These are phyloP conservation scores for Pyralis farinalis DNA, from an alignment of 2,888 invertebrate species.

Conservation along the genomic window DNA sequence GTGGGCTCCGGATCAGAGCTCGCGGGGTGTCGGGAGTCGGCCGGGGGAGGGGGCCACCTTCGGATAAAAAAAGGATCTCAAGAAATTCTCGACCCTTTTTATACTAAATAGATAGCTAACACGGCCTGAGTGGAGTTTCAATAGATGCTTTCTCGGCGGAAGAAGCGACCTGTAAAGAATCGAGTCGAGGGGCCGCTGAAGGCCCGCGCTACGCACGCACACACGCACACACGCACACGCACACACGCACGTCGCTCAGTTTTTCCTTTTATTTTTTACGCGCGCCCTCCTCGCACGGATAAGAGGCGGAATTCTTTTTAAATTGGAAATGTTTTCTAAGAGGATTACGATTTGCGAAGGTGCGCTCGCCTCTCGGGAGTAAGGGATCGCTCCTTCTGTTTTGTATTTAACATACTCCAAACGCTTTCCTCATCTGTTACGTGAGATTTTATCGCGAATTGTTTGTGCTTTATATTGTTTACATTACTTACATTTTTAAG, in stretches of 20 bases:
- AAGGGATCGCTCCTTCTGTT: conserved; percentile 55
- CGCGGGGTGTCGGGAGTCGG: conserved; percentile 22
- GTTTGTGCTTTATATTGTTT: background rate
- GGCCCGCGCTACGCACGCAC: conserved; percentile 50
- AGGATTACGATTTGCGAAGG: conserved; percentile 80
- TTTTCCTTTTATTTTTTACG: conserved; percentile 79
- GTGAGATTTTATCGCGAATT: conserved; percentile 25
- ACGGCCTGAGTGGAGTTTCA: conserved; percentile 81
- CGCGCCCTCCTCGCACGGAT: conserved; percentile 74
- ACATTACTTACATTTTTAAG: background rate
- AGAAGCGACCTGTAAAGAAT: conserved; percentile 78
- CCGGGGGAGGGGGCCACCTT: conserved; percentile 47
- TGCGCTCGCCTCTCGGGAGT: conserved; percentile 56
- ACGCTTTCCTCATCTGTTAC: conserved; percentile 36
- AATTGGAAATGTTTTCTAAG: conserved; percentile 82
- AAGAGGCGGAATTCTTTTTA: conserved; percentile 78
- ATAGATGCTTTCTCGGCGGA: conserved; percentile 78
- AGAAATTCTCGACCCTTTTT: conserved; percentile 78
- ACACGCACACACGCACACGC: conserved; percentile 40
- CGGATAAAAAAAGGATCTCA: conserved; percentile 76
- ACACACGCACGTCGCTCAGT: conserved; percentile 65
- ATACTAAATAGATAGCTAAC: conserved; percentile 81
- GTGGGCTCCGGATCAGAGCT: background rate
- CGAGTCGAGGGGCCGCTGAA: conserved; percentile 56
- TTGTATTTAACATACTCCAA: conserved; percentile 57